Base-by-base conservation (phyloP, 2,113 vertebrate species). In the Sigmodon hispidus region DNA sequence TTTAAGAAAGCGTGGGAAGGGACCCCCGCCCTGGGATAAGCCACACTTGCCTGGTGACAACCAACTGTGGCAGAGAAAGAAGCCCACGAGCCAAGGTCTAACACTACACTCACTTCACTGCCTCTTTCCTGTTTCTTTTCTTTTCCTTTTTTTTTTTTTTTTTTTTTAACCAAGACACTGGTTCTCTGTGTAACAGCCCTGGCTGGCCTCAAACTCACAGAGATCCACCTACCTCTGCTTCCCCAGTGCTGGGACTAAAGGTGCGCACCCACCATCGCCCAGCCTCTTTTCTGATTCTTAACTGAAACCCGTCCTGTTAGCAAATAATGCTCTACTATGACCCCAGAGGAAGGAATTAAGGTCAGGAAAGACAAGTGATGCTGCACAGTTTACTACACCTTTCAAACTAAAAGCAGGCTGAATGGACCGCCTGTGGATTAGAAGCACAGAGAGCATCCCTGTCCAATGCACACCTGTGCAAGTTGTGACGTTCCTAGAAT, bases 321-420 rank as follows among this genome's bases (percentile, higher is more conserved):
- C 45, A 87, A 87, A 55, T 73, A 87, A 65, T 81, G 36, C 40
- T 91, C 81, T 70, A 36, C 21, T 77, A 29, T 61, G 73, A 55
- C 21, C n/a, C 63, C 87, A 90, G 61, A 96, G 24, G 79, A 90
- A 73, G n/a, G 70, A 67, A 92, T 72, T 92, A 92, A 77, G 16
- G 48, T 36, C 6, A 69, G 70, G 2, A 1, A 52, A 59, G 40
- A 13, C 52, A 61, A 85, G 10, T 79, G 81, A 87, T 55, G 36
- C 43, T 93, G 55, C 43, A 50, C 26, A 75, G 69, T 90, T 43
- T 88, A 94, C 84, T 63, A 93, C 43, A 52, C 19, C 83, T 91
- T 96, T 75, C 72, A 90, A 70, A 73, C 72, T 67, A 73, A 84
- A 92, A 87, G 80, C 16, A 21, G 59, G 31, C 40, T 91, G 45